phyloP scores from a whole-genome alignment of 2,888 invertebrate species.

The Lordiphosa fenestrarum region DNA sequence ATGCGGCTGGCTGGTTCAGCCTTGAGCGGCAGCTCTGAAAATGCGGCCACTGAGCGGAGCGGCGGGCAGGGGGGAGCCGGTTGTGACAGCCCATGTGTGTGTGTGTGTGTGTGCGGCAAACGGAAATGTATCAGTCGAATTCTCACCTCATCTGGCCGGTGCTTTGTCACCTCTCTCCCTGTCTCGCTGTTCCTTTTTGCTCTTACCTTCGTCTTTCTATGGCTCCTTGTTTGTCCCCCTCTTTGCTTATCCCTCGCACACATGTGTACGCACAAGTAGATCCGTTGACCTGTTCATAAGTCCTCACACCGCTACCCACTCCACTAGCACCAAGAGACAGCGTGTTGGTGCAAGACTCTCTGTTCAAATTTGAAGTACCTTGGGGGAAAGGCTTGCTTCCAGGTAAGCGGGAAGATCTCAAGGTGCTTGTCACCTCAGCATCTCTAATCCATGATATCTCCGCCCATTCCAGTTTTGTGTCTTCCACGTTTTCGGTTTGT shows the following conservation, averaged over 20 bases:
- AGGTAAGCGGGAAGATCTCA: neutral
- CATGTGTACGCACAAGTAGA: conserved; percentile 27
- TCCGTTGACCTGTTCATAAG: conserved; percentile 49
- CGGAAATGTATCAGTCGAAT: conserved; percentile 33
- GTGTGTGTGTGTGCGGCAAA: conserved; percentile 16
- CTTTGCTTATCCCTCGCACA: conserved; percentile 38
- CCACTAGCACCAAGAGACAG: too few species aligned
- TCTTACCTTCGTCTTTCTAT: conserved; percentile 13
- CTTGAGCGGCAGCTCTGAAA: conserved; percentile 33
- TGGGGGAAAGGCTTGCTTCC: too few species aligned
- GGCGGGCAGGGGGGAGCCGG: conserved; percentile 1
- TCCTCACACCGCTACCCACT: conserved; percentile 37
- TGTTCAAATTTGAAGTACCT: too few species aligned
- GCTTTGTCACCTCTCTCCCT: neutral
- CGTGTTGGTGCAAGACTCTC: too few species aligned
- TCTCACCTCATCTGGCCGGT: conserved; percentile 33
- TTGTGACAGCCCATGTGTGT: conserved; percentile 18
- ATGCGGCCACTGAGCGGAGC: neutral
- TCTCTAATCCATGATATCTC: conserved; percentile 1
- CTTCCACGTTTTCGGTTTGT: conserved; percentile 1
- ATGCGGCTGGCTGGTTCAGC: conserved; percentile 38
- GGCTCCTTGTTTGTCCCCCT: conserved; percentile 52
- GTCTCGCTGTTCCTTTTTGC: conserved; percentile 7
- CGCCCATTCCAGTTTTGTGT: conserved; percentile 4
- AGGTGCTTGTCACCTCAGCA: neutral